phyloP scores from a whole-genome alignment of 2,797 vertebrate genomes.

The Coendou prehensilis region DNA sequence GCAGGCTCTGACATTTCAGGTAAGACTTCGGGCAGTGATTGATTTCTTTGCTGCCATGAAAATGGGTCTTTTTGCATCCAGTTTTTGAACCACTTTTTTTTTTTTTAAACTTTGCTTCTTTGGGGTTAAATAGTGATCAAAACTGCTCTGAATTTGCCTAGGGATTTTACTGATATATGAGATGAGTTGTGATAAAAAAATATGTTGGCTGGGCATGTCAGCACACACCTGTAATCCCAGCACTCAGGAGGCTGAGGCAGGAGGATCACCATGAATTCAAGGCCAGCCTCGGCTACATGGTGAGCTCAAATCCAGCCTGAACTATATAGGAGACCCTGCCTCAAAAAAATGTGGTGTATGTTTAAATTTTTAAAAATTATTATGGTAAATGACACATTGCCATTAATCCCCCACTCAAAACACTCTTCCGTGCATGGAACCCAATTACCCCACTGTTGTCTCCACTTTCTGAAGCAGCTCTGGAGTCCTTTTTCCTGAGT shows the following conservation, averaged over 20 bases:
- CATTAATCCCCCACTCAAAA: neutral
- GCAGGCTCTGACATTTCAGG: conserved; percentile 26
- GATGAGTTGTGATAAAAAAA: neutral
- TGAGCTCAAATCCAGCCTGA: too few species aligned
- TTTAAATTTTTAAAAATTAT: neutral
- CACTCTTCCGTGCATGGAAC: too few species aligned
- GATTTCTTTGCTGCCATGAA: neutral
- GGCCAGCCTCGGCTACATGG: too few species aligned
- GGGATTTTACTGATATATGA: neutral
- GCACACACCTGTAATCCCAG: too few species aligned
- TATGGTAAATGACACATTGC: neutral
- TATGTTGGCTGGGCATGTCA: too few species aligned
- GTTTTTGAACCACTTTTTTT: too few species aligned
- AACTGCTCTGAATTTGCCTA: neutral
- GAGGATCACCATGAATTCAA: too few species aligned
- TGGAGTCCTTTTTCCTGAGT: neutral
- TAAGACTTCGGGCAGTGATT: neutral
- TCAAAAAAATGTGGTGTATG: neutral
- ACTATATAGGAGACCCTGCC: too few species aligned
- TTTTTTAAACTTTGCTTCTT: neutral
- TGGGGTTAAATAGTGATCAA: conserved; percentile 23
- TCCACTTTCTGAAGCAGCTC: neutral
- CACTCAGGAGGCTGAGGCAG: too few species aligned
- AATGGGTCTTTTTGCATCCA: neutral
- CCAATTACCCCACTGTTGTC: neutral